Evolutionary conservation across 2,113 vertebrate species (phyloP).

Genomic region (Sinocyclocheilus anshuiensis): DNA sequence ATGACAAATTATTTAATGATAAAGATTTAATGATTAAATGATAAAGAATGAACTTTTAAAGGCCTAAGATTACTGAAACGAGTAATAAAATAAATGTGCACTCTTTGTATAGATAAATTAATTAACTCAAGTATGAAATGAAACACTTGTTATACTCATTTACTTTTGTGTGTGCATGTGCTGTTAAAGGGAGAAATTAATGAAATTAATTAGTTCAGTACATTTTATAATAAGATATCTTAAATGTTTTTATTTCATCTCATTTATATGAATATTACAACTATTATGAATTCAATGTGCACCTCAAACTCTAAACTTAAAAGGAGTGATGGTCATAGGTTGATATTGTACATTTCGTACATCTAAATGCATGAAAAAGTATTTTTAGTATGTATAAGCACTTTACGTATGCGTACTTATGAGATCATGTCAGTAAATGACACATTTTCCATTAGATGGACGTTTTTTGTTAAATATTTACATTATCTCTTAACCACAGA

Average conservation of each 20-base stretch:
- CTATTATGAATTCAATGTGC: neutral
- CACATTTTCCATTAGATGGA: constrained; percentile 7
- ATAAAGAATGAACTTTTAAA: neutral
- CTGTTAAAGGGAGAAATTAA: neutral
- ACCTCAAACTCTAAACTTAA: neutral
- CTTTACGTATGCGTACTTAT: neutral
- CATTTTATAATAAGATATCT: neutral
- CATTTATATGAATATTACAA: neutral
- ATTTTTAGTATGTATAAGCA: neutral
- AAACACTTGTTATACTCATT: neutral
- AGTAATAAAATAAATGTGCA: neutral
- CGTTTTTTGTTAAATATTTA: neutral
- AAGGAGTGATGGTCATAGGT: neutral
- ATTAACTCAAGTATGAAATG: neutral
- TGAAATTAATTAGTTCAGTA: neutral
- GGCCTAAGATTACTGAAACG: neutral
- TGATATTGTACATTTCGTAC: neutral
- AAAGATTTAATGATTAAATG: neutral
- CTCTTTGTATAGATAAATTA: neutral
- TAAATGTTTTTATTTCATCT: neutral
- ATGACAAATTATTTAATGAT: neutral
- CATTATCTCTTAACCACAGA: neutral
- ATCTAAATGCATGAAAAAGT: neutral
- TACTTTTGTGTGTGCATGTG: neutral
- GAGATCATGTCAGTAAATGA: neutral